These are phyloP conservation scores for Galeopsomyia nigrocyanea DNA, from an alignment of 2,888 invertebrate species.

Conservation along the genomic window DNA sequence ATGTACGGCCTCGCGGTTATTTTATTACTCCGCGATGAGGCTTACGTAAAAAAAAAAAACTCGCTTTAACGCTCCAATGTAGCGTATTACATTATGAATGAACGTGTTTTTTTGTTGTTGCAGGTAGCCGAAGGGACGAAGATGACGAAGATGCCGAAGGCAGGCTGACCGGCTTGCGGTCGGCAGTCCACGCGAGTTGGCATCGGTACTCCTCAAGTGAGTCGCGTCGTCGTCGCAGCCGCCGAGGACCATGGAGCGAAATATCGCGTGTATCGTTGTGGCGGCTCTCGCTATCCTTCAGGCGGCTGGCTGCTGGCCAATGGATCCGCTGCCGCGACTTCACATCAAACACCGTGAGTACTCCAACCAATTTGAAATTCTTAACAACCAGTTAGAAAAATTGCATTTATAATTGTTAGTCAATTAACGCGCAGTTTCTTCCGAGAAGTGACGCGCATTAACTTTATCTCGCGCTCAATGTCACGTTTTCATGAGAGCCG, in stretches of 20 bases:
- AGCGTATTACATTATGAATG: too few species aligned
- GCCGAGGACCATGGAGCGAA: constrained; percentile 60
- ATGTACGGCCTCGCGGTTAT: too few species aligned
- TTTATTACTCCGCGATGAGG: too few species aligned
- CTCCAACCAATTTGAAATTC: background rate
- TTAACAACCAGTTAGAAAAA: too few species aligned
- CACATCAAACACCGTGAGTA: constrained; percentile 76
- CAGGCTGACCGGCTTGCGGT: constrained; percentile 22
- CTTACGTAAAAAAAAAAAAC: too few species aligned
- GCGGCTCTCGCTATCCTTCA: constrained; percentile 72
- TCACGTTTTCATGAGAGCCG: too few species aligned
- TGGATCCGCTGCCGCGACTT: constrained; percentile 79
- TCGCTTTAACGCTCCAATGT: too few species aligned
- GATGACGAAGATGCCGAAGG: constrained; percentile 23
- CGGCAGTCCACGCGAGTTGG: constrained; percentile 9
- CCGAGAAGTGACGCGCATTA: too few species aligned
- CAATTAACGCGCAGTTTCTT: too few species aligned
- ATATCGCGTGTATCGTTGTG: constrained; percentile 56
- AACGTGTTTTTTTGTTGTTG: too few species aligned
- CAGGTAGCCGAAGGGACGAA: constrained; percentile 16
- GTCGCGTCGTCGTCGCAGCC: constrained; percentile 54
- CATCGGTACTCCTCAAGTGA: constrained; percentile 50
- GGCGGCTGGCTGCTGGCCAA: constrained; percentile 74
- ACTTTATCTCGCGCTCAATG: too few species aligned
- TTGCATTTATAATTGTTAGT: too few species aligned